Evolutionary conservation across 2,797 vertebrate genomes (phyloP), one percentile per base, ranked within the genome.

Genomic region (Rhinogobio ventralis): DNA sequence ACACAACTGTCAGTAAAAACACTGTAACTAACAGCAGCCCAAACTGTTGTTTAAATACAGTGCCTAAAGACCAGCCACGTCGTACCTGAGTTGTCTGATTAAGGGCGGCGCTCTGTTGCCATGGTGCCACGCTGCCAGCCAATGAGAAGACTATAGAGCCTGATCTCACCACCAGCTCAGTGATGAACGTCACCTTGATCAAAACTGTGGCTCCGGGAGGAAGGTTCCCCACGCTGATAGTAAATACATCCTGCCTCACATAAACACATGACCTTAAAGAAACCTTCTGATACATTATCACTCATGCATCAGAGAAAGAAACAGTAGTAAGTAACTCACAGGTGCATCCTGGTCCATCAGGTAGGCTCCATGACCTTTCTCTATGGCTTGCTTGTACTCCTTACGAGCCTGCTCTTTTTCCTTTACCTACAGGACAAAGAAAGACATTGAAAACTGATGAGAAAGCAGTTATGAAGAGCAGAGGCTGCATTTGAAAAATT

Each of bases 261-360:
- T 23, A 33, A 80, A 82, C 62, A 81, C 73, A 81, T 14, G 11
- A 66, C 7, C 30, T 81, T 72, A 11, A 49, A 45, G n/a, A 25
- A 66, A 14, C 13, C 5, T 39, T 55, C 28, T 33, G 1, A 49
- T 53, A 4, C 4, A 25, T 9, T 45, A 46, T 8, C 39, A 46
- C 25, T 45, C 53, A 42, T 19, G 28, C 17, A 2, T 6, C 3
- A 33, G 57, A 28, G 25, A 15, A 30, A 30, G 60, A 30, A 62
- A 62, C 25, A 30, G 60, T 15, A 15, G 25, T 28, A 28, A 15
- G 30, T 75, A 46, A 91, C 95, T 0, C 94, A 97, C 97, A 0
- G 95, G 95, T 23, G 94, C 92, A n/a, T 96, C 96, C 92, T 98
- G 97, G 91, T 97, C 96, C 97, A 97, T 96, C 51, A 98, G 92